Percentiles rank a stretch among this genome's conserved stretches.
These are phyloP conservation scores for Solea senegalensis DNA, from an alignment of 2,113 vertebrate genomes.

Conservation along the genomic window DNA sequence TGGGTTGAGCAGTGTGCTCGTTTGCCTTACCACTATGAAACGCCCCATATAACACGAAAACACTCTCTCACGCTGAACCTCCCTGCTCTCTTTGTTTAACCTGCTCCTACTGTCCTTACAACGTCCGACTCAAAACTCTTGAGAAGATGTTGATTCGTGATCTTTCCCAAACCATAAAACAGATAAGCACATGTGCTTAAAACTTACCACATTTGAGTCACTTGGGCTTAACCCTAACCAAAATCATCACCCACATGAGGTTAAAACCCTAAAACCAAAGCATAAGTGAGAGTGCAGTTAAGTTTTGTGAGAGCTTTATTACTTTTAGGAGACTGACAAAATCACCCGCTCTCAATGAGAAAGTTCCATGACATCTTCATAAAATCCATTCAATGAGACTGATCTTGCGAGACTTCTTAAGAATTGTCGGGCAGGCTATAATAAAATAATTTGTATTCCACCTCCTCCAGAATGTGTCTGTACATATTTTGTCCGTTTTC, in stretches of 20 bases:
- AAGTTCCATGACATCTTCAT: not conserved
- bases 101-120: not conserved
- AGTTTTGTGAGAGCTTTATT: too few relatives aligned
- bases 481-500: slow-evolving; percentile 14
- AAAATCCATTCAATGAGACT: not conserved
- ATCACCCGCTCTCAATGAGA: not conserved
- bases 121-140: too few relatives aligned
- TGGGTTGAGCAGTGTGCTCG: slow-evolving; percentile 43
- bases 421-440: not conserved
- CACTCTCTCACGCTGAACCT: not conserved
- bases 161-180: too few relatives aligned
- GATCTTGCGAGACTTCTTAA: not conserved
- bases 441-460: slow-evolving; percentile 6
- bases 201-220: too few relatives aligned
- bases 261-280: too few relatives aligned
- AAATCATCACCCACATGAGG: too few relatives aligned
- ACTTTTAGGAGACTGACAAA: not conserved
- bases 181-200: too few relatives aligned
- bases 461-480: not conserved
- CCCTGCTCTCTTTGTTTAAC: not conserved
- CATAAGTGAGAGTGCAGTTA: too few relatives aligned
- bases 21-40: slow-evolving; percentile 34
- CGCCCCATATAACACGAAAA: slow-evolving; percentile 25
- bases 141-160: too few relatives aligned
- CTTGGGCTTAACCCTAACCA: too few relatives aligned